Evolutionary conservation across 2,113 vertebrate species (phyloP), one percentile per base, ranked within the genome.

Genomic region (Otis tarda): DNA sequence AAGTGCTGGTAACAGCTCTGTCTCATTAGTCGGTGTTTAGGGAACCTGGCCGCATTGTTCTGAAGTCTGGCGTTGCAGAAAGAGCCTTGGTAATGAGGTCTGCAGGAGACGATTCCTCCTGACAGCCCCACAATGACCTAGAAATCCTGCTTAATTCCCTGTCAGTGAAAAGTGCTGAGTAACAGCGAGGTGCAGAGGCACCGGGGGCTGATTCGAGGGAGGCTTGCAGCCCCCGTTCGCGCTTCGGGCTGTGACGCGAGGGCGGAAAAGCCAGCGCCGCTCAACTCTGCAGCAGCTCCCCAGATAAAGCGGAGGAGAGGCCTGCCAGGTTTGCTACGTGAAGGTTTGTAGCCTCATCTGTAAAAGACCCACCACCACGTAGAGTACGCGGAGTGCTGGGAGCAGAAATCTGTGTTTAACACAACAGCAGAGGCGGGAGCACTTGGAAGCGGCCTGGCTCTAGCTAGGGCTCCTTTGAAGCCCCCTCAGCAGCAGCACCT

Each of bases 71-170:
- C 91, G 49, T 61, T 35, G 91, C 94, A 96, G 94, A 96, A 91
- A 91, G 65, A 87, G 93, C 87, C 89, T 89, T 61, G 91, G 78
- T 96, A 96, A 96, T 96, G 95, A 96, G 95, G 91, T 84, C 94
- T 96, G 53, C 84, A 79, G 91, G 95, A 96, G 96, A 93, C 73
- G 31, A 96, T 96, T 91, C 95, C 95, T 96, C 87, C 94, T 96
- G 96, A 96, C 96, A 96, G 94, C 61, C 91, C 84, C 95, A 97
- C 96, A 96, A 94, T 97, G 95, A 95, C 94, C 96, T 77, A 93
- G 96, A 96, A 96, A 97, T 96, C 96, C 95, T 76, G 85, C 89
- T 97, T 96, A 97, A 97, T 94, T 92, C 95, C 94, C 96, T 80
- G 93, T 59, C 96, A 94, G 87, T 6, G 91, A 77, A 90, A 96